Evolutionary conservation across 2,113 vertebrate species (phyloP).

Genomic region (Erythrolamprus reginae): DNA sequence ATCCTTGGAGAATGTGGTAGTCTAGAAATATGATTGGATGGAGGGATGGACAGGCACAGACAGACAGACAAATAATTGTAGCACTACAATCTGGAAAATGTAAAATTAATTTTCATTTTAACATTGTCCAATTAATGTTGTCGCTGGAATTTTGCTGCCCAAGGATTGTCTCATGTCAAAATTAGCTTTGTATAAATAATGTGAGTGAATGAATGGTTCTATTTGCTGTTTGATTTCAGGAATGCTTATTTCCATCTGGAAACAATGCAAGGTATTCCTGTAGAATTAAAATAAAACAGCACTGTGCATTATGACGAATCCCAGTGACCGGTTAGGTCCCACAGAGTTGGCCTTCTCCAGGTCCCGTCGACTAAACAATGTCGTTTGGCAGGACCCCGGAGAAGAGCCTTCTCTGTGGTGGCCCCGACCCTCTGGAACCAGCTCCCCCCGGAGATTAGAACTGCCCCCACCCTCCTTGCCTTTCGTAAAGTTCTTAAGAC

Average conservation of each 20-base stretch:
- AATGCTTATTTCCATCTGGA: not conserved
- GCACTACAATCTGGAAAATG: not conserved
- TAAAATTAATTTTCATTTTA: not conserved
- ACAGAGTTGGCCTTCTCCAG: too few species aligned
- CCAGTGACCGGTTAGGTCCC: too few species aligned
- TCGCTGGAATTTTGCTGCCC: not conserved
- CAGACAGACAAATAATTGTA: not conserved
- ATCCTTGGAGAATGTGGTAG: not conserved
- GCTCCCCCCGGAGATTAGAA: too few species aligned
- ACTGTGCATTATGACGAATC: not conserved
- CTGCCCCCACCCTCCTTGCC: too few species aligned
- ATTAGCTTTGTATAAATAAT: not conserved
- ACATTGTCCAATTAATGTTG: not conserved
- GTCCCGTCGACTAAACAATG: too few species aligned
- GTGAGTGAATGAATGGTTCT: not conserved
- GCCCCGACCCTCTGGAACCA: too few species aligned
- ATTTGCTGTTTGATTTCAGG: not conserved
- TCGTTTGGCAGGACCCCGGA: too few species aligned
- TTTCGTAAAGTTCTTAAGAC: too few species aligned
- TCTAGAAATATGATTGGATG: not conserved
- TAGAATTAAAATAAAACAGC: not conserved
- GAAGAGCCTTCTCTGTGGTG: too few species aligned
- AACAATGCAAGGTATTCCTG: not conserved
- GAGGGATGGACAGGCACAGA: not conserved
- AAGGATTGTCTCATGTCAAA: not conserved